Evolutionary conservation across 2,797 vertebrate genomes (phyloP).

Genomic region (Cyclopterus lumpus): DNA sequence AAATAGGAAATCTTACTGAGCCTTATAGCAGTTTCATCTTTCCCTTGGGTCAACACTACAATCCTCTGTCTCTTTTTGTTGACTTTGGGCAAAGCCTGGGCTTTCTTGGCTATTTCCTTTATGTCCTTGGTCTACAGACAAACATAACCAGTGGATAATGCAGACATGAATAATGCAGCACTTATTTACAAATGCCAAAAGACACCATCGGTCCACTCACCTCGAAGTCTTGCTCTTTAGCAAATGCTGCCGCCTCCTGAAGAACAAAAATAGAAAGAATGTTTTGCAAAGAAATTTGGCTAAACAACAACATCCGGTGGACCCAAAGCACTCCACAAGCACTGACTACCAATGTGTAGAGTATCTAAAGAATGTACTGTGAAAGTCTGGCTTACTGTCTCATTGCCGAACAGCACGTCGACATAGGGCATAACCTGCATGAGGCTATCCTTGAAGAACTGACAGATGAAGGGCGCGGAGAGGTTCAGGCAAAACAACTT

Average conservation of each 20-base stretch:
- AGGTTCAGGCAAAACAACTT: conserved; percentile 96
- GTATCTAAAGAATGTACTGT: background rate
- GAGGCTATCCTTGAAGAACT: conserved; percentile 94
- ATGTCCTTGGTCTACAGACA: conserved; percentile 89
- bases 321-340: background rate
- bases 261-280: conserved; percentile 46
- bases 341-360: background rate
- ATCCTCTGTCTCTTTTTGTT: conserved; percentile 91
- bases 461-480: conserved; percentile 97
- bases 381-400: conserved; percentile 85
- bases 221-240: conserved; percentile 94
- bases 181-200: conserved; percentile 1
- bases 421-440: conserved; percentile 97
- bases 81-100: conserved; percentile 91
- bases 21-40: conserved; percentile 89
- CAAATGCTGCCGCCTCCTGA: conserved; percentile 95
- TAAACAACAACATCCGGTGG: conserved; percentile 10
- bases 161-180: background rate
- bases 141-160: conserved; percentile 17
- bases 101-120: conserved; percentile 92
- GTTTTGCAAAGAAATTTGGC: conserved; percentile 1
- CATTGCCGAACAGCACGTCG: conserved; percentile 96
- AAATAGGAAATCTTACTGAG: conserved; percentile 81
- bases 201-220: conserved; percentile 81
- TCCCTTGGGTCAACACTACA: conserved; percentile 95